Evolutionary conservation across 2,888 invertebrate species (phyloP).

Genomic region (Clistopyga incitator): DNA sequence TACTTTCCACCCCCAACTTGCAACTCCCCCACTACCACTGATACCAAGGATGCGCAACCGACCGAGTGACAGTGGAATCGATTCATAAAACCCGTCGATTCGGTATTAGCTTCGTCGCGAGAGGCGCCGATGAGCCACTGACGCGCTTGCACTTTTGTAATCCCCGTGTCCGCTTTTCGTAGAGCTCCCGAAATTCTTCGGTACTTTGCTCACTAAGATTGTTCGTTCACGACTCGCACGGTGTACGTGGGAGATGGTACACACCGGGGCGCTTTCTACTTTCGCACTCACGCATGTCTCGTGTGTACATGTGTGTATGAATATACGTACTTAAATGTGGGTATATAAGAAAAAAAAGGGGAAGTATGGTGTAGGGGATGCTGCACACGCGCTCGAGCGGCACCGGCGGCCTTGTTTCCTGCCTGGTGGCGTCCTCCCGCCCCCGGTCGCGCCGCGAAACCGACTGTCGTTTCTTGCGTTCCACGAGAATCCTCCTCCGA

Average conservation of each 20-base stretch:
- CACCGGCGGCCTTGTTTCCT: conserved; percentile 64
- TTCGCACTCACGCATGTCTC: conserved; percentile 32
- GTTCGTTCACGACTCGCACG: conserved; percentile 18
- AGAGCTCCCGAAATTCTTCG: neutral
- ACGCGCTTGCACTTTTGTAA: conserved; percentile 9
- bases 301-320: neutral
- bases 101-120: conserved; percentile 23
- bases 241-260: neutral
- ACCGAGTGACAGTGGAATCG: conserved; percentile 64
- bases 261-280: conserved; percentile 8
- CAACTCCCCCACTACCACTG: conserved; percentile 47
- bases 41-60: conserved; percentile 64
- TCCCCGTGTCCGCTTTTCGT: neutral
- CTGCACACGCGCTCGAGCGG: conserved; percentile 52
- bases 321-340: conserved; percentile 4
- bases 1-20: neutral
- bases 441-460: conserved; percentile 69
- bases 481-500: conserved; percentile 67
- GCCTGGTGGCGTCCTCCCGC: conserved; percentile 68
- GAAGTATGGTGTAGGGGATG: conserved; percentile 38
- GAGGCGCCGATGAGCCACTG: conserved; percentile 12
- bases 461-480: conserved; percentile 68
- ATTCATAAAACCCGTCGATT: conserved; percentile 62
- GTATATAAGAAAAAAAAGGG: conserved; percentile 26
- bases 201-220: conserved; percentile 10